A percentile compares a stretch with the other conserved stretches of the same genome.
These are phyloP conservation scores for Clarias macrocephalus DNA, from an alignment of 2,113 vertebrate genomes.

Conservation along the genomic window DNA sequence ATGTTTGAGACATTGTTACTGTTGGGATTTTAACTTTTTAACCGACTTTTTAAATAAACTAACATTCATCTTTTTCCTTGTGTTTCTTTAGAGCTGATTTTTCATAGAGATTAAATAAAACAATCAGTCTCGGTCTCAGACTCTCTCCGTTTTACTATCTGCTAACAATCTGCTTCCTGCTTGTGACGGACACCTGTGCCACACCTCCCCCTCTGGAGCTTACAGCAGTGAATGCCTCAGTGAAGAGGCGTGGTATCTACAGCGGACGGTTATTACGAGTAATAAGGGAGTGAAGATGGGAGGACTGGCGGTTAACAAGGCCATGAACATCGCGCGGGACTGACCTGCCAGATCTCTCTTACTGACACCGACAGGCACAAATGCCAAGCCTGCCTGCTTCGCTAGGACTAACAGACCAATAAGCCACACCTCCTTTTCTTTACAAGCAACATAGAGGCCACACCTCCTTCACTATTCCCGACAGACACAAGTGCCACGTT, in stretches of 20 bases:
- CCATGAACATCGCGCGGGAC: no score
- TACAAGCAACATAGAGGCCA: no score
- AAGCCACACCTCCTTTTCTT: neutral
- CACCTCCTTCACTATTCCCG: neutral
- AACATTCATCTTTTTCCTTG: neutral
- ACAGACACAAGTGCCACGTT: no score
- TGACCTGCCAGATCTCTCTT: neutral
- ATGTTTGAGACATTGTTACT: neutral
- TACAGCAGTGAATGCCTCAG: neutral
- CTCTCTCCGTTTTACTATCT: no score
- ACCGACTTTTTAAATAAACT: neutral
- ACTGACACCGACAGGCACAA: neutral
- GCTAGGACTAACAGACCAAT: neutral
- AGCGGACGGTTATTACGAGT: neutral
- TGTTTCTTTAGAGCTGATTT: neutral
- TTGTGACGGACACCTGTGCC: neutral
- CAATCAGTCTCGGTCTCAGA: no score
- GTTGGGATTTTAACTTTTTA: neutral
- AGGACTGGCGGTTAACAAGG: no score
- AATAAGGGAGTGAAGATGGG: neutral
- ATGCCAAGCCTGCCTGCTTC: neutral
- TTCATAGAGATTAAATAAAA: no score
- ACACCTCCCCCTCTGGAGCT: neutral
- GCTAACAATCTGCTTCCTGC: neutral
- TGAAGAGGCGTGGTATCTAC: neutral